A percentile compares a stretch with the other conserved stretches of the same genome.
Conservation (phyloP, 35 echinoderm and acorn worm genomes). For the Diadema setosum region DNA sequence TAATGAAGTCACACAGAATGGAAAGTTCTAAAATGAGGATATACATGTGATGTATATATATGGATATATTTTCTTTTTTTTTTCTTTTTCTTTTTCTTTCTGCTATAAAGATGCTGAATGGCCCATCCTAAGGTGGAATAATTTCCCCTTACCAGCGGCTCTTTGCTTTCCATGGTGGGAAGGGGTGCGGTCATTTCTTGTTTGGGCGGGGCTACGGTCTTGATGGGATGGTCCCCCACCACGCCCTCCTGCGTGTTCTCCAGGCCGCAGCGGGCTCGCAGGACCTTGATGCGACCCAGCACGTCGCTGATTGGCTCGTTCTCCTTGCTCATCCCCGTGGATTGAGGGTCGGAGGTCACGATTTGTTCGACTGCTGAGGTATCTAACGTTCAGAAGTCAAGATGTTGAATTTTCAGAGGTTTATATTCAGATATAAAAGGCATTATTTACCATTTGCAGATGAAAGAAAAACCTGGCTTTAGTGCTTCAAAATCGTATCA, state of each 20-base stretch:
- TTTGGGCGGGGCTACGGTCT: not conserved
- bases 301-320: slow-evolving; percentile 9
- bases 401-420: too few species aligned
- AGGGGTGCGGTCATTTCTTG: not conserved
- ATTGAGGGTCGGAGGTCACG: not conserved
- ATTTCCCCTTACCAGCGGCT: slow-evolving; percentile 29
- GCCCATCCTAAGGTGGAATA: not conserved
- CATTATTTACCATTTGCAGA: too few species aligned
- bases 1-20: too few species aligned
- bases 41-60: not conserved
- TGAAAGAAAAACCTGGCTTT: too few species aligned
- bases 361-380: not conserved
- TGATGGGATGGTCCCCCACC: not conserved
- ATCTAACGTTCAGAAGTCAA: not conserved
- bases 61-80: not conserved
- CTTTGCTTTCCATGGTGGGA: not conserved
- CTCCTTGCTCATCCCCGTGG: not conserved
- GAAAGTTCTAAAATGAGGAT: not conserved
- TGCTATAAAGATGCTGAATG: not conserved
- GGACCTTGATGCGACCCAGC: slow-evolving; percentile 77
- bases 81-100: not conserved
- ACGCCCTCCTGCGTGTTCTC: slow-evolving; percentile 57
- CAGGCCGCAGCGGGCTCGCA: slow-evolving; percentile 67
- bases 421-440: too few species aligned
- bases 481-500: too few species aligned